Evolutionary conservation across 2,888 invertebrate species (phyloP).

Genomic region (Aleiodes leptofemur): DNA sequence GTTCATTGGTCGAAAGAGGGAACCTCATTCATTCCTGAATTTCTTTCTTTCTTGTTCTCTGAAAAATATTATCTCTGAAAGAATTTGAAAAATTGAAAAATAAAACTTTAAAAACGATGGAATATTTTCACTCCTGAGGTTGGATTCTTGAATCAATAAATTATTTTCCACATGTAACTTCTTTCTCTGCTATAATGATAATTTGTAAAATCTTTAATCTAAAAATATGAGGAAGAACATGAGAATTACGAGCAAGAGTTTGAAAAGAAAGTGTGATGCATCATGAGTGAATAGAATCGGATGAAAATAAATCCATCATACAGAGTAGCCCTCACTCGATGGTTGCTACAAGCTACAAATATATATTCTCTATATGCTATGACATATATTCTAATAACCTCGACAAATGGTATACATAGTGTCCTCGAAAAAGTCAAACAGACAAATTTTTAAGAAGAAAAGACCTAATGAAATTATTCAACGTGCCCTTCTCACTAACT

Average conservation of each 20-base stretch:
- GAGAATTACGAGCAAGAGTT: not conserved
- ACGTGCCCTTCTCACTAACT: conserved; percentile 10
- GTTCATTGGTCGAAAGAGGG: too few relatives aligned
- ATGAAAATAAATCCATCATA: conserved; percentile 12
- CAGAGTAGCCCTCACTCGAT: not conserved
- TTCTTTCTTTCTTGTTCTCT: too few relatives aligned
- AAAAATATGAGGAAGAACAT: not conserved
- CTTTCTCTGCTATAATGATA: too few relatives aligned
- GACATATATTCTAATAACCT: not conserved
- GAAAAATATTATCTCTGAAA: too few relatives aligned
- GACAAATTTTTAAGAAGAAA: not conserved
- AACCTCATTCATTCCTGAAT: too few relatives aligned
- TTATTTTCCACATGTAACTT: too few relatives aligned
- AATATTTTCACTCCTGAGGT: too few relatives aligned
- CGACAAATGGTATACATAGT: conserved; percentile 11
- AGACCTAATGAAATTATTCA: not conserved
- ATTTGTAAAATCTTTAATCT: not conserved
- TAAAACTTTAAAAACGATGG: too few relatives aligned
- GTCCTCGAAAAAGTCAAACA: not conserved
- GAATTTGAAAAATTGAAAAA: too few relatives aligned
- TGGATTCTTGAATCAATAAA: too few relatives aligned
- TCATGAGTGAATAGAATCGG: conserved; percentile 6
- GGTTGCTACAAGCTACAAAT: not conserved
- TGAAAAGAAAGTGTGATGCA: conserved; percentile 19
- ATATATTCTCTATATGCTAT: not conserved